A percentile compares a stretch with the other conserved stretches of the same genome.
phyloP scores from a whole-genome alignment of 2,113 vertebrate species.

The Laticauda laticaudata region DNA sequence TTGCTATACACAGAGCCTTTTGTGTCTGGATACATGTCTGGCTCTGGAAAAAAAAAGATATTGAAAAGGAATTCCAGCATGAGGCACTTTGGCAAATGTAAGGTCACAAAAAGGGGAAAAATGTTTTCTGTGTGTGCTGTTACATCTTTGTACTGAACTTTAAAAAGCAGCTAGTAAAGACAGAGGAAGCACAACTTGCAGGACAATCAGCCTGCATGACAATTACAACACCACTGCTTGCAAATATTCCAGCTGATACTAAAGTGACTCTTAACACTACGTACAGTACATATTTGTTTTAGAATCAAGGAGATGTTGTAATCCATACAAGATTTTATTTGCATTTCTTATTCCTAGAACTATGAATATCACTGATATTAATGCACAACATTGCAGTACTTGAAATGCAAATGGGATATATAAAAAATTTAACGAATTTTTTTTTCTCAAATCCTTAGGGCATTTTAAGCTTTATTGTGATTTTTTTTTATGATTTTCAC shows the following conservation, averaged over 20 bases:
- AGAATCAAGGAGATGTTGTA: background rate
- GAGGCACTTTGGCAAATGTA: slow-evolving; percentile 87
- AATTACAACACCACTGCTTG: slow-evolving; percentile 59
- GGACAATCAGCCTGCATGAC: slow-evolving; percentile 67
- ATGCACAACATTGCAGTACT: slow-evolving; percentile 8
- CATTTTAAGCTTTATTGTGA: slow-evolving; percentile 36
- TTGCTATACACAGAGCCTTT: slow-evolving; percentile 82
- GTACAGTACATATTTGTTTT: slow-evolving; percentile 12
- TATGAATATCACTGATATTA: background rate
- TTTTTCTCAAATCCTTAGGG: slow-evolving; percentile 27
- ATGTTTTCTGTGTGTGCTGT: slow-evolving; percentile 81
- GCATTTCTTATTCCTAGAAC: slow-evolving; percentile 32
- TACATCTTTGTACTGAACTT: slow-evolving; percentile 77
- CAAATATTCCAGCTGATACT: slow-evolving; percentile 52
- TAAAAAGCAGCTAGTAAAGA: slow-evolving; percentile 69
- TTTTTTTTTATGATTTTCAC: slow-evolving; percentile 27
- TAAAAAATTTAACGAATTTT: slow-evolving; percentile 50
- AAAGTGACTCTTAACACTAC: slow-evolving; percentile 7
- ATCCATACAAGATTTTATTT: slow-evolving; percentile 28
- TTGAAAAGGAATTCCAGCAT: slow-evolving; percentile 88
- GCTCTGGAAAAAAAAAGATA: slow-evolving; percentile 79
- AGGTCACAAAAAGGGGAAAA: slow-evolving; percentile 83
- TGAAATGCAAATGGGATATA: slow-evolving; percentile 30
- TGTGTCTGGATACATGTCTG: slow-evolving; percentile 79
- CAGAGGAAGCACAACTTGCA: slow-evolving; percentile 74